Evolutionary conservation across 2,113 vertebrate species (phyloP).

Genomic region (Anarhynchus alexandrinus): DNA sequence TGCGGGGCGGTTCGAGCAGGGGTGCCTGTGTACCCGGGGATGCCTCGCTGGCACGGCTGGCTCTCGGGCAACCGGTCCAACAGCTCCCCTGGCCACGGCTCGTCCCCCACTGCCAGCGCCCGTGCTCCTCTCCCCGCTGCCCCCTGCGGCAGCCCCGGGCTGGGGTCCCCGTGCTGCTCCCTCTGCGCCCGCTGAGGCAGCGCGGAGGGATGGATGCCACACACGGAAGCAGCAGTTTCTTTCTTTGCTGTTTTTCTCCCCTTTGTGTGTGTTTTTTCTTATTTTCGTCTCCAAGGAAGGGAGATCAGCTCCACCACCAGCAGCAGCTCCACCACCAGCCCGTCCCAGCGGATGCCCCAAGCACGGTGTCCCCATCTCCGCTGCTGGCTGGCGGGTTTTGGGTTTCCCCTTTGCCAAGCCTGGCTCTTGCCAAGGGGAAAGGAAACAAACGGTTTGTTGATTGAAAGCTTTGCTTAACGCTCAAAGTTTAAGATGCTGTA

Average conservation of each 20-base stretch:
- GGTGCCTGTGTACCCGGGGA: neutral
- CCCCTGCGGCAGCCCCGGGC: too few relatives aligned
- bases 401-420: neutral
- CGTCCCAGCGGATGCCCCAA: neutral
- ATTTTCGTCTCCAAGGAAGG: neutral
- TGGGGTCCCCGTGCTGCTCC: neutral
- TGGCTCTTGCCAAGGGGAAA: neutral
- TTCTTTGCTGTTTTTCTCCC: neutral
- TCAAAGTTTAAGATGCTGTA: neutral
- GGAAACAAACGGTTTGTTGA: neutral
- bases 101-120: neutral
- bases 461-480: neutral
- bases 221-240: neutral
- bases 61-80: neutral
- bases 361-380: neutral
- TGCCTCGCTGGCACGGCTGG: neutral
- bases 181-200: rapidly evolving
- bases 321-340: neutral
- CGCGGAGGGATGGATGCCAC: neutral
- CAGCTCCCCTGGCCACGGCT: neutral
- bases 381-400: neutral
- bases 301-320: neutral
- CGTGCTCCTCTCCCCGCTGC: neutral
- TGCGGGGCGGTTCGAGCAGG: neutral
- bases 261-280: neutral